Evolutionary conservation across 1,140 invertebrate species (phyloP).

Genomic region (Meloidogyne hapla): DNA sequence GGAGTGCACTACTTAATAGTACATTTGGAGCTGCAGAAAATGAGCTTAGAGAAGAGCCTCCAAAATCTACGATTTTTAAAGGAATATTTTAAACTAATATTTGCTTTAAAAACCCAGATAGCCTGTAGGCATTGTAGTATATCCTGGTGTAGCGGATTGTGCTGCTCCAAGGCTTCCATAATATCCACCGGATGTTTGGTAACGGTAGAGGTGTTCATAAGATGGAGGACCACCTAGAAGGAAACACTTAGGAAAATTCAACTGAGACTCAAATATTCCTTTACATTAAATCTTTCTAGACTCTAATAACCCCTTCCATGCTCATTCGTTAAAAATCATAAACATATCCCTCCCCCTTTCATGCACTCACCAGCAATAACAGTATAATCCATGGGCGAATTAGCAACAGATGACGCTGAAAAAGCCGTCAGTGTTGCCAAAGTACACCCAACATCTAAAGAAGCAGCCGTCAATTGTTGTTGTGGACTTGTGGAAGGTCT

Average conservation of each 20-base stretch:
- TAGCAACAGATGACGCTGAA: constrained; percentile 15
- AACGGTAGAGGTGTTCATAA: constrained; percentile 22
- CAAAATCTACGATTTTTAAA: background rate
- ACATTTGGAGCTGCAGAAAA: constrained; percentile 12
- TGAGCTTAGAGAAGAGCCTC: background rate
- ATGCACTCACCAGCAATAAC: constrained; percentile 1
- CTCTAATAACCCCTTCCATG: background rate
- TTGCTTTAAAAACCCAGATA: background rate
- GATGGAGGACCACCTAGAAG: background rate
- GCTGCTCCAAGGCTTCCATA: background rate
- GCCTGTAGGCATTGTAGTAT: background rate
- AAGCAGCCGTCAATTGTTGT: constrained; percentile 6
- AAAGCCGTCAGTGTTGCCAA: constrained; percentile 22
- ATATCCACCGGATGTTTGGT: constrained; percentile 5
- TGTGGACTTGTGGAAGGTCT: background rate
- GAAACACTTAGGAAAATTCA: no score
- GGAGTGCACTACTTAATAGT: constrained; percentile 6
- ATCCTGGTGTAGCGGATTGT: background rate
- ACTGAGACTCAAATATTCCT: no score
- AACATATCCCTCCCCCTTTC: no score
- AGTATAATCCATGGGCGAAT: constrained; percentile 28
- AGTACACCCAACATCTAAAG: background rate
- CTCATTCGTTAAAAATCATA: background rate
- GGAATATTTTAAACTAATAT: background rate
- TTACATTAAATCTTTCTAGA: background rate